Conservation (phyloP, 1,140 invertebrate species). For the Drosophila triauraria region DNA sequence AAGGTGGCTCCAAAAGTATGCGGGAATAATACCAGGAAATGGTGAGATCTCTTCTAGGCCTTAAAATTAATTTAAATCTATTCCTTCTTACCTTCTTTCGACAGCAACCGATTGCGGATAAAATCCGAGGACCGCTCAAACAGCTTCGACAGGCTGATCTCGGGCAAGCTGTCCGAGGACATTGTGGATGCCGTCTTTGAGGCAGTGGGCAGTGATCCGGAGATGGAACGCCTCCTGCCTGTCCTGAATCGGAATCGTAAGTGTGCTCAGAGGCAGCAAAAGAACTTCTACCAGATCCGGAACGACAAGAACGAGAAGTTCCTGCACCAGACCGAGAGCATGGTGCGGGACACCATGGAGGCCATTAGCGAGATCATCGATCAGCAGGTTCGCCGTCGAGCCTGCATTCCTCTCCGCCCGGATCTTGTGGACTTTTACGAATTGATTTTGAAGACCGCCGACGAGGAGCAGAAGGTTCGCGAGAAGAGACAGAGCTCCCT, state of each 20-base stretch:
- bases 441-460: conserved; percentile 49
- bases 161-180: conserved; percentile 45
- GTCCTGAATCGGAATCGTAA: conserved; percentile 60
- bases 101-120: background rate
- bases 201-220: conserved; percentile 59
- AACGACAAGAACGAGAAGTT: conserved; percentile 43
- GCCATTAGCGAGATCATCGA: conserved; percentile 73
- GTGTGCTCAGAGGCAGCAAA: background rate
- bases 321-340: conserved; percentile 54
- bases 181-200: conserved; percentile 64
- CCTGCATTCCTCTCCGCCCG: conserved; percentile 66
- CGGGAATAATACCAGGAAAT: background rate
- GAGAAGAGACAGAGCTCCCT: conserved; percentile 58
- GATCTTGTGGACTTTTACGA: conserved; percentile 73
- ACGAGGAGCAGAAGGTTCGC: conserved; percentile 57
- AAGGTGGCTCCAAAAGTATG: too few relatives aligned
- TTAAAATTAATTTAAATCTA: background rate
- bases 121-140: background rate
- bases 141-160: conserved; percentile 39
- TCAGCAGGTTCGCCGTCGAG: conserved; percentile 51
- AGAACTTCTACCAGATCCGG: conserved; percentile 64
- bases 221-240: conserved; percentile 41
- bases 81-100: background rate
- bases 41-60: background rate
- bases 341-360: conserved; percentile 62